These are phyloP conservation scores for Corythoichthys haematopterus DNA, from an alignment of 2,113 vertebrate genomes.

Conservation along the genomic window DNA sequence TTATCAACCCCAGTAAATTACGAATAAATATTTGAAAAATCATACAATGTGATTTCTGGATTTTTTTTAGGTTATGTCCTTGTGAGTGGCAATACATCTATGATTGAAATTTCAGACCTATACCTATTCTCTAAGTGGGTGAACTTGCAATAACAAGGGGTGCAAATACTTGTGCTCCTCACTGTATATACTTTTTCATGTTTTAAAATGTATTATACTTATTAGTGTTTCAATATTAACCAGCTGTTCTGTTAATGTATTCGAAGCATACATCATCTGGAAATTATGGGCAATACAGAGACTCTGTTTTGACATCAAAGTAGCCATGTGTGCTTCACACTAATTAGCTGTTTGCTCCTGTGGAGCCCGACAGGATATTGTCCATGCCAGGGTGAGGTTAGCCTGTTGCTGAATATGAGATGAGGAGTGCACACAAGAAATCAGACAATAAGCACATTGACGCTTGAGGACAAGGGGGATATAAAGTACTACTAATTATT, in stretches of 20 bases:
- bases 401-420: slow-evolving; percentile 19
- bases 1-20: too few species aligned
- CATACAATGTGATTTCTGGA: too few species aligned
- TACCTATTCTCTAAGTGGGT: too few species aligned
- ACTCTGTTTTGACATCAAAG: slow-evolving; percentile 4
- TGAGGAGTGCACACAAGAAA: slow-evolving; percentile 26
- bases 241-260: background rate
- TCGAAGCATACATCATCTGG: background rate
- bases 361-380: slow-evolving; percentile 23
- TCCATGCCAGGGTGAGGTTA: slow-evolving; percentile 36
- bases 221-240: background rate
- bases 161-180: too few species aligned
- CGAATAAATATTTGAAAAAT: too few species aligned
- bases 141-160: too few species aligned
- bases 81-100: too few species aligned
- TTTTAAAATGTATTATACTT: background rate
- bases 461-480: slow-evolving; percentile 3
- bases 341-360: slow-evolving; percentile 43
- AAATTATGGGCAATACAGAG: background rate
- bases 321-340: slow-evolving; percentile 20
- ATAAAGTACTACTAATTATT: slow-evolving; percentile 6
- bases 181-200: too few species aligned
- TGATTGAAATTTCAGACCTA: too few species aligned
- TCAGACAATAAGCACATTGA: slow-evolving; percentile 10
- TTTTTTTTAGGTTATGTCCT: too few species aligned